phyloP scores from a whole-genome alignment of 2,797 vertebrate genomes.

The Fistularia tabacaria region DNA sequence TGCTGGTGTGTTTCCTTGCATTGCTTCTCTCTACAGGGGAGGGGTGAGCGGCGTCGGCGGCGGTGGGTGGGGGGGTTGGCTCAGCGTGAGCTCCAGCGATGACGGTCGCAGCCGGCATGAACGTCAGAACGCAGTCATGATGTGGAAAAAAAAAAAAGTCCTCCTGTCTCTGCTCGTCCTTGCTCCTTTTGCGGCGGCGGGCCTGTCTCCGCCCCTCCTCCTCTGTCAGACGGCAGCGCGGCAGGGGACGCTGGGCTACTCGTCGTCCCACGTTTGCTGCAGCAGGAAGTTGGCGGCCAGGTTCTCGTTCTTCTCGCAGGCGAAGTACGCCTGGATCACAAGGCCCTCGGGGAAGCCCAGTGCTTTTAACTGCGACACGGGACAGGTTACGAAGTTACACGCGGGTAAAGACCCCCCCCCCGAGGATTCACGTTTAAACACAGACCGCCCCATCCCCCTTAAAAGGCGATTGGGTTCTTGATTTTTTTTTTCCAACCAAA shows the following conservation, averaged over 20 bases:
- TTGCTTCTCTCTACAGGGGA: conserved; percentile 24
- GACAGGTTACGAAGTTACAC: conserved; percentile 8
- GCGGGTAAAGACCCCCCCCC: no score
- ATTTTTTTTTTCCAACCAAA: no score
- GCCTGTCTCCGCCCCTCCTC: conserved; percentile 10
- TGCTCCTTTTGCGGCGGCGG: background rate
- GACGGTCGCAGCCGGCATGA: conserved; percentile 38
- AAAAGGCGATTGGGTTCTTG: no score
- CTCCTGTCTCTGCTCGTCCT: conserved; percentile 2
- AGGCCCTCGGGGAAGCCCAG: conserved; percentile 80
- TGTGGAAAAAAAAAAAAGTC: conserved; percentile 19
- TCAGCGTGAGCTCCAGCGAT: conserved; percentile 36
- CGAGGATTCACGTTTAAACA: no score
- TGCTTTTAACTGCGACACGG: conserved; percentile 75
- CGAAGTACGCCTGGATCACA: conserved; percentile 81
- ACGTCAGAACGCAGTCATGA: conserved; percentile 16
- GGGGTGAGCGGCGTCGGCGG: conserved; percentile 48
- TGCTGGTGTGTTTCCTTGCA: conserved; percentile 28
- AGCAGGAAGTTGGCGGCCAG: conserved; percentile 80
- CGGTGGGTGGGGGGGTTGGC: conserved; percentile 50
- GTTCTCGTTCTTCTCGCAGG: conserved; percentile 81
- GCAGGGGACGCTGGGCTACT: conserved; percentile 44
- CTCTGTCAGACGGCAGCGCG: background rate
- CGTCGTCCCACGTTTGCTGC: conserved; percentile 79
- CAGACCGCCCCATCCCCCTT: no score